Conservation (phyloP, 2,888 invertebrate species). For the Agriopis aurantiaria region DNA sequence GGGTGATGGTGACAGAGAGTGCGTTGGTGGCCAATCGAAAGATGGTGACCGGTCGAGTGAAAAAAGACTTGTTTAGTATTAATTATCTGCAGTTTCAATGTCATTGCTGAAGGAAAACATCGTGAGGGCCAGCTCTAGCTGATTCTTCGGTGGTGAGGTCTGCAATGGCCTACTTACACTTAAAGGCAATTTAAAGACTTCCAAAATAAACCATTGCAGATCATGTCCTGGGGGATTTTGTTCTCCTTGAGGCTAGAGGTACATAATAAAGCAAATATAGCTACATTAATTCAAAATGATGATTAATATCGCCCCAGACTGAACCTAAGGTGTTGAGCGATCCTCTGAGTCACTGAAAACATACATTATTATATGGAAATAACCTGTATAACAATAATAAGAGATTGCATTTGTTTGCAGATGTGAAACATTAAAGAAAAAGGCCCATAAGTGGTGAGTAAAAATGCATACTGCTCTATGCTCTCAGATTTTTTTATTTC, state of each 20-base stretch:
- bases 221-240: background rate
- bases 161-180: no score
- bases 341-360: constrained; percentile 50
- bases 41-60: no score
- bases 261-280: no score
- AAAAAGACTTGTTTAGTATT: no score
- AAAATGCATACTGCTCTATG: constrained; percentile 16
- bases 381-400: background rate
- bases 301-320: constrained; percentile 73
- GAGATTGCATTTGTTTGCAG: background rate
- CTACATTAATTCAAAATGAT: constrained; percentile 48
- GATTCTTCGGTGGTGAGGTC: no score
- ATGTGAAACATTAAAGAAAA: background rate
- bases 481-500: background rate
- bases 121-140: no score
- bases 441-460: background rate
- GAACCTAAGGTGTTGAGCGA: constrained; percentile 66
- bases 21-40: no score
- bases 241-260: no score
- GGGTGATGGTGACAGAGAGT: no score
- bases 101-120: no score
- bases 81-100: no score
- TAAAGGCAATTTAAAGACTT: no score
- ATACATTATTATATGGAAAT: background rate
- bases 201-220: background rate